These are phyloP conservation scores for Cremastobaeus sp. DNA, from an alignment of 2,888 invertebrate genomes.

Conservation along the genomic window DNA sequence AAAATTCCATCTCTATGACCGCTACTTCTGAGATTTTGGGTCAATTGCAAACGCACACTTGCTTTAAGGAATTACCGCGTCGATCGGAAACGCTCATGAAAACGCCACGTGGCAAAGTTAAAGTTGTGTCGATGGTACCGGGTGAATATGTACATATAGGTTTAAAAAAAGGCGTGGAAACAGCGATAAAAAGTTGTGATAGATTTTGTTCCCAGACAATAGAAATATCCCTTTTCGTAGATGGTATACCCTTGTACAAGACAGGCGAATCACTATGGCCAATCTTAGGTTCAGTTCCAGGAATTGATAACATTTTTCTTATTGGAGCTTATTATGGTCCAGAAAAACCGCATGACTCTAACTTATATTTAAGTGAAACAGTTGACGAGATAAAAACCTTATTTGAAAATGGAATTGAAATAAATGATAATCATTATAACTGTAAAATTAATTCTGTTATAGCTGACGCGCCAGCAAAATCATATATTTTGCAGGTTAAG, in stretches of 20 bases:
- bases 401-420: constrained; percentile 35
- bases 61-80: constrained; percentile 6
- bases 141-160: constrained; percentile 26
- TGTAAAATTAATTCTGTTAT: constrained; percentile 1
- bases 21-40: constrained; percentile 3
- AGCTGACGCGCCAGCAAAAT: background rate
- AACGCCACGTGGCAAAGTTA: constrained; percentile 20
- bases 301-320: constrained; percentile 44
- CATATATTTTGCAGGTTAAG: too few species aligned
- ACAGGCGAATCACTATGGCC: constrained; percentile 58
- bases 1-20: background rate
- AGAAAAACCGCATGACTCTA: constrained; percentile 36
- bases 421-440: constrained; percentile 13
- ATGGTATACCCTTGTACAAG: constrained; percentile 55
- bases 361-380: background rate
- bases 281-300: constrained; percentile 53
- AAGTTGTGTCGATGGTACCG: background rate
- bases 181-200: background rate
- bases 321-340: constrained; percentile 58
- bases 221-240: constrained; percentile 23
- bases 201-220: background rate
- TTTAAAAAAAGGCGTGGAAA: constrained; percentile 14
- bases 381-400: constrained; percentile 13
- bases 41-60: constrained; percentile 3
- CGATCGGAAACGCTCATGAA: constrained; percentile 7